Conservation (phyloP, 2,797 vertebrate species). For the Urosaurus nigricauda region DNA sequence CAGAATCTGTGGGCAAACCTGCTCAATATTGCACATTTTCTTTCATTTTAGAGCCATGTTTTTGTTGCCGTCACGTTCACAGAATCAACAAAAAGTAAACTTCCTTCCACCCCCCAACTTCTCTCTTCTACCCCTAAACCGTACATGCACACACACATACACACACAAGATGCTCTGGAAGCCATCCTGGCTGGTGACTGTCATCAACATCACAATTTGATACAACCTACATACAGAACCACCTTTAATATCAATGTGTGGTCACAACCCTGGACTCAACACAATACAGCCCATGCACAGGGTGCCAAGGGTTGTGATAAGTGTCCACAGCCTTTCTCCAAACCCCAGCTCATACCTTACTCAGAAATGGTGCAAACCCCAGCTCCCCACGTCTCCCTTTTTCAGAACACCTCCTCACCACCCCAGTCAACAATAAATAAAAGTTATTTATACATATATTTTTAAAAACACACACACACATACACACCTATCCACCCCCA, state of each 20-base stretch:
- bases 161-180: background rate
- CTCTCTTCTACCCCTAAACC: background rate
- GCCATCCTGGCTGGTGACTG: background rate
- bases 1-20: background rate
- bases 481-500: too few relatives aligned
- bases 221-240: too few relatives aligned
- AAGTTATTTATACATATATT: conserved; percentile 48
- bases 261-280: background rate
- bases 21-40: conserved; percentile 6
- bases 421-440: conserved; percentile 68
- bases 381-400: background rate
- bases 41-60: too few relatives aligned
- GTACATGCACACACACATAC: background rate
- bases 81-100: background rate
- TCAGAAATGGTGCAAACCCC: background rate
- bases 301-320: background rate
- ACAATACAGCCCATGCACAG: too few relatives aligned
- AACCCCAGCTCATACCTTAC: background rate
- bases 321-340: accelerated
- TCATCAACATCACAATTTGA: background rate
- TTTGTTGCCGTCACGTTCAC: background rate
- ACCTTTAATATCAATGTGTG: background rate
- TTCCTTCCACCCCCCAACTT: background rate
- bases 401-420: background rate
- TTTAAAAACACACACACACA: conserved; percentile 39